A percentile compares a stretch with the other conserved stretches of the same genome.
phyloP scores from a whole-genome alignment of 2,888 invertebrate species.

The Cheilosia variabilis region DNA sequence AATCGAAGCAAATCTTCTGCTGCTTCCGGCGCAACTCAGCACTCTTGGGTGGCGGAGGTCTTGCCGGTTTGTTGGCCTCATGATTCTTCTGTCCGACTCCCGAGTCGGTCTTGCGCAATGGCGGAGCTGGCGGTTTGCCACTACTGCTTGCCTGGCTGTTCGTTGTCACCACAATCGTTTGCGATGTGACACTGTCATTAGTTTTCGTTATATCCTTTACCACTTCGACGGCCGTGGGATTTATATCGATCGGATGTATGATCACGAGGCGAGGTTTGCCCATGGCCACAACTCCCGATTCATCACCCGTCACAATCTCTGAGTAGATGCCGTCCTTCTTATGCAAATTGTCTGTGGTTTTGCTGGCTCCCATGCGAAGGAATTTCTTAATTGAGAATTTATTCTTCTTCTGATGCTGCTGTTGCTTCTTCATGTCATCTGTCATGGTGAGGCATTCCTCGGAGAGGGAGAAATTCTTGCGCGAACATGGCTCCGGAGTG shows the following conservation, averaged over 20 bases:
- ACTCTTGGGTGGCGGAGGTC: conserved; percentile 91
- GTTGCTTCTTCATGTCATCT: conserved; percentile 78
- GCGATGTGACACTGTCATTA: conserved; percentile 80
- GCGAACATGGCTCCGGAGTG: conserved; percentile 86
- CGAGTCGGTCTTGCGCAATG: conserved; percentile 85
- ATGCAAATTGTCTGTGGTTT: conserved; percentile 84
- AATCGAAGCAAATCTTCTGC: conserved; percentile 83
- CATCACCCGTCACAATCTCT: conserved; percentile 82
- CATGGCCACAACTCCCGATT: conserved; percentile 78
- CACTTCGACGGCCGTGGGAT: conserved; percentile 92
- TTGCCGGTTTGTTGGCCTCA: conserved; percentile 86
- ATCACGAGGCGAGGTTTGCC: conserved; percentile 91
- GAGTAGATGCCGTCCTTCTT: conserved; percentile 84
- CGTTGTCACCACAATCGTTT: conserved; percentile 82
- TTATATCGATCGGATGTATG: conserved; percentile 94
- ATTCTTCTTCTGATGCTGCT: conserved; percentile 87
- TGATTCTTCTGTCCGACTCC: conserved; percentile 80
- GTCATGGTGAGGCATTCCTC: conserved; percentile 87
- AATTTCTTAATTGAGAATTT: conserved; percentile 94
- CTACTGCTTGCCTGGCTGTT: conserved; percentile 29
- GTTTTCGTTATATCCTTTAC: conserved; percentile 86
- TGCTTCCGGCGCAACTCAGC: conserved; percentile 87
- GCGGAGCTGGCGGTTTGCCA: conserved; percentile 91
- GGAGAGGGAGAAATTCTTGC: conserved; percentile 89
- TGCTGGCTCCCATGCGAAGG: conserved; percentile 91